Evolutionary conservation across 2,888 invertebrate species (phyloP), one percentile per base, ranked within the genome.

Genomic region (Ennomos erosarius): DNA sequence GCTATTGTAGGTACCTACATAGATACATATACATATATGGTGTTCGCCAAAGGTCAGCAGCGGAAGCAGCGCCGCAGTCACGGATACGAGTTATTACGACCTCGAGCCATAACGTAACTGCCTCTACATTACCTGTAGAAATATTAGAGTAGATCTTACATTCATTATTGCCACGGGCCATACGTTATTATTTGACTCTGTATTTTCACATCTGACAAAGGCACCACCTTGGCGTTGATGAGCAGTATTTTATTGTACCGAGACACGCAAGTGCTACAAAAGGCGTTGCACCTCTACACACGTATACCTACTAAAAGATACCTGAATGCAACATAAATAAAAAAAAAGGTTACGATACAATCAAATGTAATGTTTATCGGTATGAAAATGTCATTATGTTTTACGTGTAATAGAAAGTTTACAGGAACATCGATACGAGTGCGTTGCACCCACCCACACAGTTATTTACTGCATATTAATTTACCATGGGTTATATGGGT

Each of bases 21-120:
- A 58, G 55, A 44, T 47, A n/a, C 57, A 34, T 45, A 54, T 33
- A 5, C n/a, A 40, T 39, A 39, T 62, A 42, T 56, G 63, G 60
- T 55, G 63, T 34, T 52, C 52, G 42, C 59, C 43, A 65, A 65
- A 71, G 70, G 71, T 69, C 68, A 68, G 59, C 64, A 42, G 60
- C 68, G 68, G 70, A 68, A 70, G 67, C 66, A 52, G 55, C 50
- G 44, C 47, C 43, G 38, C 51, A 62, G 55, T 62, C 65, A 62
- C 65, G 65, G 58, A 55, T 59, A 54, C 62, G 50, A 63, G 57
- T 67, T 65, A 70, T 68, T 56, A 62, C 55, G 60, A 64, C 66
- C 66, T 69, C 66, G 59, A 63, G 42, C 55, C 40, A 62, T 61
- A 65, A 62, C 46, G 55, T 62, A 58, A 63, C 64, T 59, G 26